These are phyloP conservation scores for Cryptoprocta ferox DNA, from an alignment of 2,797 vertebrate genomes.

Conservation along the genomic window DNA sequence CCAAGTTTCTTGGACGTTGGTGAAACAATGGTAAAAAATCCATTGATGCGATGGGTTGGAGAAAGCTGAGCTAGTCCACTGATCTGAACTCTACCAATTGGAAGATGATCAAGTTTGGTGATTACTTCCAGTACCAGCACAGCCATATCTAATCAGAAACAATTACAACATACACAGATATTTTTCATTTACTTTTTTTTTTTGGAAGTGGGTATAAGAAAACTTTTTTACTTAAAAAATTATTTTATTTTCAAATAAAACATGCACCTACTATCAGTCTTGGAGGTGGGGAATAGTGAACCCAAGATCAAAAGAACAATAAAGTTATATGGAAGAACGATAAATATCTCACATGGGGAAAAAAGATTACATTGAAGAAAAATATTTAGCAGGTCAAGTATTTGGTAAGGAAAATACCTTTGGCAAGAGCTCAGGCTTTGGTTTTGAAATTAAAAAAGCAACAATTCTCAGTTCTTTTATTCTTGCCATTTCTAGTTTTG, in stretches of 20 bases:
- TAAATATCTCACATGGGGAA: neutral
- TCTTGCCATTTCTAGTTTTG: conserved; percentile 4
- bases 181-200: neutral
- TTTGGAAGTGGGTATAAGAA: neutral
- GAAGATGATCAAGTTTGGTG: conserved; percentile 92
- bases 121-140: conserved; percentile 93
- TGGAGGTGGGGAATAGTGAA: neutral
- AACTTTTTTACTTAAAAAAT: conserved; percentile 22
- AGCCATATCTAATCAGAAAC: conserved; percentile 93
- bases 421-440: neutral
- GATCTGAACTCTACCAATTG: conserved; percentile 92
- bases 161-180: conserved; percentile 46
- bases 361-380: neutral
- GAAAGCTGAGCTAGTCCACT: conserved; percentile 91
- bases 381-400: conserved; percentile 34
- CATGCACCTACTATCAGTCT: neutral
- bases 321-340: conserved; percentile 47
- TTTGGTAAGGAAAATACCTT: conserved; percentile 39
- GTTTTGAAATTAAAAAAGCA: conserved; percentile 43
- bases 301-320: conserved; percentile 37
- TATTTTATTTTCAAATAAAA: conserved; percentile 57
- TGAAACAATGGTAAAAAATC: conserved; percentile 93
- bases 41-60: conserved; percentile 90
- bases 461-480: conserved; percentile 4
- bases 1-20: conserved; percentile 95